Evolutionary conservation across 2,113 vertebrate species (phyloP).

Genomic region (Grallaria varia): DNA sequence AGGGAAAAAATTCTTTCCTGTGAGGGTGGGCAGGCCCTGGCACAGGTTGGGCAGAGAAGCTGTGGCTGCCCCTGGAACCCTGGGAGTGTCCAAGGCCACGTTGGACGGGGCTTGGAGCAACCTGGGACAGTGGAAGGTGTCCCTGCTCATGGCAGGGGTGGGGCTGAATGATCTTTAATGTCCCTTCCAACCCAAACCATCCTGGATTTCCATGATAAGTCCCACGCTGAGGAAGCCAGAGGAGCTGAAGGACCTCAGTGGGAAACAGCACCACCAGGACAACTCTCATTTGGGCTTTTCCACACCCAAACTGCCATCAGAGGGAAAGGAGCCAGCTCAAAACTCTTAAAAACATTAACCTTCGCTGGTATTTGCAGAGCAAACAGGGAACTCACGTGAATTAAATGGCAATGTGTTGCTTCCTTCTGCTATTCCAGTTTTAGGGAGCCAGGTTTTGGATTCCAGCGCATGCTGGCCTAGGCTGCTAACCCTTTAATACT

Average conservation of each 20-base stretch:
- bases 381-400: neutral
- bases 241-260: neutral
- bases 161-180: neutral
- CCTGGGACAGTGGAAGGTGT: neutral
- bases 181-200: neutral
- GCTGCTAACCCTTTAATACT: neutral
- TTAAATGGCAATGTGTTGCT: neutral
- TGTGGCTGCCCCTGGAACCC: too few relatives aligned
- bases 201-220: neutral
- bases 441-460: neutral
- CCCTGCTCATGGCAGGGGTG: neutral
- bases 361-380: neutral
- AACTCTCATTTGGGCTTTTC: neutral
- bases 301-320: neutral
- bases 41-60: too few relatives aligned
- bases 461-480: neutral
- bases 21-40: too few relatives aligned
- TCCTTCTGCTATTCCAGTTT: neutral
- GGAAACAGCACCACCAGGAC: neutral
- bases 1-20: too few relatives aligned
- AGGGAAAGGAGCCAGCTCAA: neutral
- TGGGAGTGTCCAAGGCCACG: neutral
- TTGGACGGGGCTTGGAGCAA: neutral
- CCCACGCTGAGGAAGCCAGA: neutral
- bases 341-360: constrained; percentile 17